Percentiles rank a stretch among this genome's conserved stretches.
Conservation (phyloP, 2,113 vertebrate genomes). For the Talpa occidentalis region DNA sequence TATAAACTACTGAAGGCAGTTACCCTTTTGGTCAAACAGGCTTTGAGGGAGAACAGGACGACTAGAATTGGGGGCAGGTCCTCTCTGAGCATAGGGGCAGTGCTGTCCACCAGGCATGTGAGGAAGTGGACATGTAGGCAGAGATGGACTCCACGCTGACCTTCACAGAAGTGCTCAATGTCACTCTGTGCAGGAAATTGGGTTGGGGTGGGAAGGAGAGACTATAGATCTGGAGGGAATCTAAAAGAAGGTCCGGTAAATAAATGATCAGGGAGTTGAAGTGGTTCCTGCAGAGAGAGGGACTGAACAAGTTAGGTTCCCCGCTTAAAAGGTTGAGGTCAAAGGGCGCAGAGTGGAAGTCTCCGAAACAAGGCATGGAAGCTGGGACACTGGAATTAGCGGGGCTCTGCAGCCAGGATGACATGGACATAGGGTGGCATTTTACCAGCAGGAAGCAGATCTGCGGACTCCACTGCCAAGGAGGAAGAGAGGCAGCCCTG, state of each 20-base stretch:
- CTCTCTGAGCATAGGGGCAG: neutral
- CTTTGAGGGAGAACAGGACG: neutral
- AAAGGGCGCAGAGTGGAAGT: neutral
- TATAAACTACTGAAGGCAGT: neutral
- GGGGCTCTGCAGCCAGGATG: neutral
- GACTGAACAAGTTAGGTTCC: neutral
- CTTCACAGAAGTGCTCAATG: rapidly evolving
- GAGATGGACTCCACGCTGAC: neutral
- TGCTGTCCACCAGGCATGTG: neutral
- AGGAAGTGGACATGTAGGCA: neutral
- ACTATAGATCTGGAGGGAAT: neutral
- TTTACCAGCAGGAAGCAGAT: neutral
- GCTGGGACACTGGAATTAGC: neutral
- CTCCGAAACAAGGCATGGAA: neutral
- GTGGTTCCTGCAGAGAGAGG: neutral
- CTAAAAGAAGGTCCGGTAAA: neutral
- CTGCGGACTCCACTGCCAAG: neutral
- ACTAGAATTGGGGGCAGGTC: neutral
- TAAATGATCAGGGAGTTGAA: neutral
- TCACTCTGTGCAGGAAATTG: neutral
- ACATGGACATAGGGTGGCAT: neutral
- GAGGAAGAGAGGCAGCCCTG: neutral
- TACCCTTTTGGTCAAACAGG: neutral
- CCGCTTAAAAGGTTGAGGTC: neutral
- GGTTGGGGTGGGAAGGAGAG: too few relatives aligned